phyloP scores from a whole-genome alignment of 2,888 invertebrate genomes.

The Pandemis cinnamomeana region DNA sequence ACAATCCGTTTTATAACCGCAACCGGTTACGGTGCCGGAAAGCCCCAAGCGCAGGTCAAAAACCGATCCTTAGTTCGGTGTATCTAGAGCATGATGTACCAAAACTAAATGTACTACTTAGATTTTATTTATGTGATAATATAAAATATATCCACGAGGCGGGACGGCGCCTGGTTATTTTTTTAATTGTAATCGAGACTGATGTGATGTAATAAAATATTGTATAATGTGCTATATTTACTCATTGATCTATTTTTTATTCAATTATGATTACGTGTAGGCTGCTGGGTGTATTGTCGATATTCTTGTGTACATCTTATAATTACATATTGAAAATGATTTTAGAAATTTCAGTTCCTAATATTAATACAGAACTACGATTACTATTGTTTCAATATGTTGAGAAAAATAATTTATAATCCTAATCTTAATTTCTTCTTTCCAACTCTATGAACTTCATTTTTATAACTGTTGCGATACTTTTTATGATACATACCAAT shows the following conservation, averaged over 20 bases:
- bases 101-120: slow-evolving; percentile 37
- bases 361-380: too few species aligned
- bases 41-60: not conserved
- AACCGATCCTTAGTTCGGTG: not conserved
- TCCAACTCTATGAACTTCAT: too few species aligned
- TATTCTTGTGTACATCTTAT: slow-evolving; percentile 11
- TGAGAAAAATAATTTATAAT: too few species aligned
- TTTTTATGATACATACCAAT: too few species aligned
- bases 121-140: slow-evolving; percentile 44
- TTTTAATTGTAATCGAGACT: slow-evolving; percentile 63
- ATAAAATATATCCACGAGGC: slow-evolving; percentile 33
- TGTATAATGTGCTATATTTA: slow-evolving; percentile 66
- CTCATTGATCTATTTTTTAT: slow-evolving; percentile 66
- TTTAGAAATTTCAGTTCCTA: too few species aligned
- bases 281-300: slow-evolving; percentile 44
- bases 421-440: too few species aligned
- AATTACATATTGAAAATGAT: too few species aligned
- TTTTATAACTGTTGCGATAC: too few species aligned
- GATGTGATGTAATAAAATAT: slow-evolving; percentile 63
- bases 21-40: not conserved
- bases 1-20: too few species aligned
- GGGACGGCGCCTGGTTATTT: slow-evolving; percentile 29
- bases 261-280: slow-evolving; percentile 50
- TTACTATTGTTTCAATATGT: too few species aligned
- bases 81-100: slow-evolving; percentile 10